Evolutionary conservation across 2,888 invertebrate genomes (phyloP).

Genomic region (Apocheima hispidaria): DNA sequence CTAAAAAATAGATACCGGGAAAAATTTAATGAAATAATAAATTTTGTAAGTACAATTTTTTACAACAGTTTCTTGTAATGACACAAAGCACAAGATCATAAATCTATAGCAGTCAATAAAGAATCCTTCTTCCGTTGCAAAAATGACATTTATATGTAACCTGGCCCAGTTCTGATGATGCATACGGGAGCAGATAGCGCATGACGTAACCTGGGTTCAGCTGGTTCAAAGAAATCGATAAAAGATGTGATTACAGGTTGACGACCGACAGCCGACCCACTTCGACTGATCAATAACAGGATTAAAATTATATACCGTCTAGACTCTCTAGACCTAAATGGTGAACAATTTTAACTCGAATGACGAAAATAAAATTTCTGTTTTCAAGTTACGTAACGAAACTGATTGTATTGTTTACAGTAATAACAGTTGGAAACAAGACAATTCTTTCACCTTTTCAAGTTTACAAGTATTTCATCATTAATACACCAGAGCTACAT

Average conservation of each 20-base stretch:
- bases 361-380: background rate
- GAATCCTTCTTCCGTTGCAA: background rate
- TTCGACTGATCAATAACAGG: slow-evolving; percentile 38
- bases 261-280: slow-evolving; percentile 56
- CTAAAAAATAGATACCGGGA: no score
- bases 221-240: slow-evolving; percentile 53
- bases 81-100: background rate
- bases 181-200: slow-evolving; percentile 18
- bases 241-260: slow-evolving; percentile 50
- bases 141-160: background rate
- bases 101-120: background rate
- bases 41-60: background rate
- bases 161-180: slow-evolving; percentile 11
- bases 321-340: no score
- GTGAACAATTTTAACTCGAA: background rate
- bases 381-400: no score
- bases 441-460: no score
- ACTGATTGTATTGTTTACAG: no score
- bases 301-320: slow-evolving; percentile 20
- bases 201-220: slow-evolving; percentile 34
- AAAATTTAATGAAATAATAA: background rate
- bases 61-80: background rate
- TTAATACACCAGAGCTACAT: no score
- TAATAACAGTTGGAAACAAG: no score
- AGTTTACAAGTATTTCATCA: no score